These are phyloP conservation scores for Takifugu flavidus DNA, from an alignment of 2,113 vertebrate species.

Conservation along the genomic window DNA sequence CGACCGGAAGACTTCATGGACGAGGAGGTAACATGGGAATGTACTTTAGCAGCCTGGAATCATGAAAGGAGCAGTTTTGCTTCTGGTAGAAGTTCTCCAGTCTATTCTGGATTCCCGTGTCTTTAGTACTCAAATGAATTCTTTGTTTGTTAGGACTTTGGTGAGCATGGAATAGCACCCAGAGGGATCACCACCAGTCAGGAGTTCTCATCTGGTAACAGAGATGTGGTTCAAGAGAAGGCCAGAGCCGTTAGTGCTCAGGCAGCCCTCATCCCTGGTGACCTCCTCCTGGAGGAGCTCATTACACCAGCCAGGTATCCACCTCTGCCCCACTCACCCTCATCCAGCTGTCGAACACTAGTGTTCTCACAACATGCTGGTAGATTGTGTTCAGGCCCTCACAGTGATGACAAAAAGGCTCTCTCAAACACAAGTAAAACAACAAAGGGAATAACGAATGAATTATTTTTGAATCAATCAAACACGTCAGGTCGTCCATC, in stretches of 20 bases:
- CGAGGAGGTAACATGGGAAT: constrained; percentile 81
- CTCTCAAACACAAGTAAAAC: no score
- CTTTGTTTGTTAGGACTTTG: constrained; percentile 78
- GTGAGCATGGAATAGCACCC: constrained; percentile 94
- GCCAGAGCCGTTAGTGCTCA: constrained; percentile 80
- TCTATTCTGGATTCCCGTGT: no score
- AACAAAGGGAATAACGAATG: no score
- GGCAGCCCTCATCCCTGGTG: constrained; percentile 85
- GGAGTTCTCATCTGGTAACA: constrained; percentile 84
- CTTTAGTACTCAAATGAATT: no score
- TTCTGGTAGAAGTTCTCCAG: no score
- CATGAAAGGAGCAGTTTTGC: no score
- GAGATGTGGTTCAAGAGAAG: constrained; percentile 80
- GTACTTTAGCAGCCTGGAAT: no score
- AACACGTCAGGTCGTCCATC: constrained; percentile 77
- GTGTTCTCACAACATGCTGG: no score
- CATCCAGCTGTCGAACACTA: background rate
- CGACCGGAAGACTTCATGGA: constrained; percentile 97
- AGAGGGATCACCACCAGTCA: constrained; percentile 85
- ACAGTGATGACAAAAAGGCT: no score
- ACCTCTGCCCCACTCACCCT: background rate
- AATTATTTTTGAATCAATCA: no score
- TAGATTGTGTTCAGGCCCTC: background rate
- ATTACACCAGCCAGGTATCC: constrained; percentile 84
- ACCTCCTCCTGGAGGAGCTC: constrained; percentile 84